A percentile compares a stretch with the other conserved stretches of the same genome.
Conservation (phyloP, 2,113 vertebrate species). For the Protobothrops mucrosquamatus region DNA sequence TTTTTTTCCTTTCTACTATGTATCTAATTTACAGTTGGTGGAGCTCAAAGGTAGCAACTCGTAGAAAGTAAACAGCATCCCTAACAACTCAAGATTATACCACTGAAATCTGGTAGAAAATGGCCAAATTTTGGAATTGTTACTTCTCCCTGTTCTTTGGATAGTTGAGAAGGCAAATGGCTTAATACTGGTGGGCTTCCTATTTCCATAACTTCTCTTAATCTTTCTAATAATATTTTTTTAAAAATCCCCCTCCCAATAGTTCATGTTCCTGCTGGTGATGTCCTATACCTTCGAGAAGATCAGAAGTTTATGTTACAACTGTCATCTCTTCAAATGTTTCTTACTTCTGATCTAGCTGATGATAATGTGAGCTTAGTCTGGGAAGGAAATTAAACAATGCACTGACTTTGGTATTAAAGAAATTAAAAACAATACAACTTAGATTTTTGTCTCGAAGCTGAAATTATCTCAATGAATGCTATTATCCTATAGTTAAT, state of each 20-base stretch:
- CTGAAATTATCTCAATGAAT: neutral
- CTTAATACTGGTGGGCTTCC: neutral
- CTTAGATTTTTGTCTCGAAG: neutral
- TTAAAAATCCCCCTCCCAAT: neutral
- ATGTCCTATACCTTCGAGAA: neutral
- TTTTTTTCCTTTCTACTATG: neutral
- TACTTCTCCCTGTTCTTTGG: neutral
- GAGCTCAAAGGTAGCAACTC: neutral
- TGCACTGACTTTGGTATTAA: neutral
- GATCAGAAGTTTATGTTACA: neutral
- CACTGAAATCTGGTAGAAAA: neutral
- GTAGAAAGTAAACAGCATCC: neutral
- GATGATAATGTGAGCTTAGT: neutral
- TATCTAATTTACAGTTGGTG: neutral
- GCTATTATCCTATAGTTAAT: neutral
- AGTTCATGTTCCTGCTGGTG: neutral
- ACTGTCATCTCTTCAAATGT: neutral
- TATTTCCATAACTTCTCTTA: neutral
- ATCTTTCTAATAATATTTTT: neutral
- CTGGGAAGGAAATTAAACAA: neutral
- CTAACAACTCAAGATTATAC: neutral
- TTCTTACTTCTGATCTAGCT: neutral
- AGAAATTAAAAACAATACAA: neutral
- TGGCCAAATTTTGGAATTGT: neutral
- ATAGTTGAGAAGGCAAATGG: neutral